phyloP scores from a whole-genome alignment of 2,888 invertebrate genomes.

The Epistrophe grossulariae region DNA sequence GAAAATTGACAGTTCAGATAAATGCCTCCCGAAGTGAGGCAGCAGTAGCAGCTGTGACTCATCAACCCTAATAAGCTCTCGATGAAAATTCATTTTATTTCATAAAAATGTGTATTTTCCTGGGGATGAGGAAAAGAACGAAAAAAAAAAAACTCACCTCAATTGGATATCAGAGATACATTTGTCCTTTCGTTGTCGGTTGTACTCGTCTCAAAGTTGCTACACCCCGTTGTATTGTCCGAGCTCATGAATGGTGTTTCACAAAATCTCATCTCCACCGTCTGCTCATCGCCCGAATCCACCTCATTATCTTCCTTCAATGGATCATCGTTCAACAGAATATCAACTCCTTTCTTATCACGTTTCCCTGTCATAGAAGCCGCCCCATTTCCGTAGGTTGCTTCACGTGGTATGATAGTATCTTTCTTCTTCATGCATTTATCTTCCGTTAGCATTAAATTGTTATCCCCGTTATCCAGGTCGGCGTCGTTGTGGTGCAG shows the following conservation, averaged over 20 bases:
- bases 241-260: slow-evolving; percentile 83
- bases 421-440: slow-evolving; percentile 80
- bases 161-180: slow-evolving; percentile 77
- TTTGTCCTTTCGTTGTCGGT: slow-evolving; percentile 70
- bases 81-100: not conserved
- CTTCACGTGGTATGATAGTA: slow-evolving; percentile 82
- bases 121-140: not conserved
- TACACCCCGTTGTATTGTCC: slow-evolving; percentile 81
- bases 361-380: slow-evolving; percentile 79
- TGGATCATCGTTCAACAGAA: slow-evolving; percentile 79
- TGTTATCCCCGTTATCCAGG: slow-evolving; percentile 80
- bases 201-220: slow-evolving; percentile 80
- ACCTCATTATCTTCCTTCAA: slow-evolving; percentile 79
- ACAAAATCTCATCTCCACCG: slow-evolving; percentile 81
- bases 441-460: slow-evolving; percentile 80
- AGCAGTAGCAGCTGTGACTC: not conserved
- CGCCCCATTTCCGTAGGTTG: slow-evolving; percentile 81
- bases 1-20: slow-evolving; percentile 14
- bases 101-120: not conserved
- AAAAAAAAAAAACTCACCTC: slow-evolving; percentile 76
- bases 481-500: slow-evolving; percentile 80
- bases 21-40: not conserved
- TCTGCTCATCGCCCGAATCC: slow-evolving; percentile 82
- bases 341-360: slow-evolving; percentile 79
- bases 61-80: not conserved